Evolutionary conservation across 2,113 vertebrate genomes (phyloP).

Genomic region (Coptodon rendalli): DNA sequence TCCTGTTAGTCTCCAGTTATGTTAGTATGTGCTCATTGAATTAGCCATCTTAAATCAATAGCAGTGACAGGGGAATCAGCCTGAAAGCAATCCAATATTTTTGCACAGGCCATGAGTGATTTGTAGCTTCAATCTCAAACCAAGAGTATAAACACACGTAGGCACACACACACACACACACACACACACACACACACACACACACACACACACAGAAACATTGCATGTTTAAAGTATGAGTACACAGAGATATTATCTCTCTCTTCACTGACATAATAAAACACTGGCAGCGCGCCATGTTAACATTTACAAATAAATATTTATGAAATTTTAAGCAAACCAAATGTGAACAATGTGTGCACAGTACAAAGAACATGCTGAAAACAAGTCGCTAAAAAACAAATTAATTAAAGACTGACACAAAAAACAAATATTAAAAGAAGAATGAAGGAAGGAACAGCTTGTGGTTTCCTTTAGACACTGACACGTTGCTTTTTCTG

Average conservation of each 20-base stretch:
- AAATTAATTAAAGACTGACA: background rate
- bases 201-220: background rate
- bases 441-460: background rate
- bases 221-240: background rate
- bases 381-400: background rate
- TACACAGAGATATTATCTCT: background rate
- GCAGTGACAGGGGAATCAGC: background rate
- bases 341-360: background rate
- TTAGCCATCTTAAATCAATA: background rate
- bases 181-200: background rate
- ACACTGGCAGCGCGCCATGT: background rate
- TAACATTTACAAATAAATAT: background rate
- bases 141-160: background rate
- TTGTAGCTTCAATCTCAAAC: background rate
- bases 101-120: background rate
- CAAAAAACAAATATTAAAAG: background rate
- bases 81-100: background rate
- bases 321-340: background rate
- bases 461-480: background rate
- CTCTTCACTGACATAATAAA: background rate
- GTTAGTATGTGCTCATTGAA: conserved; percentile 5
- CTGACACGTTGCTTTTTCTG: background rate
- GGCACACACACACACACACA: background rate
- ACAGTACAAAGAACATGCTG: background rate
- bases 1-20: background rate